A percentile compares a stretch with the other conserved stretches of the same genome.
Evolutionary conservation across 2,797 vertebrate species (phyloP).

Genomic region (Rhinichthys osculus): DNA sequence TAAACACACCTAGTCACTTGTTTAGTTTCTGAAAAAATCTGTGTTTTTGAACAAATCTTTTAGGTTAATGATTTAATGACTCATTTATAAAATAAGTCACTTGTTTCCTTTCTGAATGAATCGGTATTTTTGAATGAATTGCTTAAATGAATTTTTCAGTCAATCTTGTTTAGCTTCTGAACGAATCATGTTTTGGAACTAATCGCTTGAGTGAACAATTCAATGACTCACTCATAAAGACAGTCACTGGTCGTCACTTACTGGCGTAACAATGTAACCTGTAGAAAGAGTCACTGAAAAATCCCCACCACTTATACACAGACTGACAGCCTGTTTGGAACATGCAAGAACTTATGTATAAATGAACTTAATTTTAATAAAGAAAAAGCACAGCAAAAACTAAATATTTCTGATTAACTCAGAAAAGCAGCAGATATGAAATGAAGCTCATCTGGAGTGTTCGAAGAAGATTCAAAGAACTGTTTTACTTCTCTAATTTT

Average conservation of each 20-base stretch:
- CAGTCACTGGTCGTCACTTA: background rate
- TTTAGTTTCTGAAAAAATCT: background rate
- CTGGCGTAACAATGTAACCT: background rate
- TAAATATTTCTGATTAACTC: slow-evolving; percentile 51
- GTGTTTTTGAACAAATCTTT: background rate
- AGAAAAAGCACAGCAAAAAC: slow-evolving; percentile 38
- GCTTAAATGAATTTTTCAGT: background rate
- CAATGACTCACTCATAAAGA: background rate
- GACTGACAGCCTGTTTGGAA: background rate
- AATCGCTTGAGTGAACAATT: background rate
- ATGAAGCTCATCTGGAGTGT: slow-evolving; percentile 72
- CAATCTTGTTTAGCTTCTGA: background rate
- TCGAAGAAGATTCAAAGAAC: slow-evolving; percentile 76
- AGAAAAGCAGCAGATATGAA: slow-evolving; percentile 63
- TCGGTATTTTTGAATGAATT: background rate
- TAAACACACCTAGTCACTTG: background rate
- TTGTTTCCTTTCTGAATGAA: background rate
- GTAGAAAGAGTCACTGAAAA: background rate
- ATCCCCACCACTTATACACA: background rate
- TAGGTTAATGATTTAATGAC: background rate
- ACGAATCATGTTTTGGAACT: background rate
- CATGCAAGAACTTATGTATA: background rate
- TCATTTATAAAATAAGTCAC: background rate
- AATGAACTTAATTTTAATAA: slow-evolving; percentile 36
- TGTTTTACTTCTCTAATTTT: slow-evolving; percentile 67